Evolutionary conservation across 2,888 invertebrate genomes (phyloP).

Genomic region (Acrobasis repandana): DNA sequence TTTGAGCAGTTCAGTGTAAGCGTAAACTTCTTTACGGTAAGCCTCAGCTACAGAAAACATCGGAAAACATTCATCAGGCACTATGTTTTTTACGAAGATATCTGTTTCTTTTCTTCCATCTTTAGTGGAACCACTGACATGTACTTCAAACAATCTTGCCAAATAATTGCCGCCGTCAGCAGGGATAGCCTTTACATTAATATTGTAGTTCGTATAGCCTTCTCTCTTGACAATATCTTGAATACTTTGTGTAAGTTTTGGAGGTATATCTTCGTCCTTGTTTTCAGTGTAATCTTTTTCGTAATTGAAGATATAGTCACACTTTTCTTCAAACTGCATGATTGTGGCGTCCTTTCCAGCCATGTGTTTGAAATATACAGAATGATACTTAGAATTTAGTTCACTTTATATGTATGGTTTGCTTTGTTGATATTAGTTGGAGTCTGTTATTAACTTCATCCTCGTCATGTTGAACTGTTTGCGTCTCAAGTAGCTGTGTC

Average conservation of each 20-base stretch:
- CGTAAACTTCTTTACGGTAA: conserved; percentile 42
- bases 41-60: conserved; percentile 36
- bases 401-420: neutral
- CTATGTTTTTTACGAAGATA: conserved; percentile 49
- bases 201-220: conserved; percentile 38
- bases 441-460: conserved; percentile 1
- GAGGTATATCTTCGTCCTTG: conserved; percentile 24
- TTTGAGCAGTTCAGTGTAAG: conserved; percentile 42
- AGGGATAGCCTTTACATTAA: conserved; percentile 35
- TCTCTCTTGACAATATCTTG: conserved; percentile 39
- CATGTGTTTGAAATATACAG: neutral
- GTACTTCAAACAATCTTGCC: conserved; percentile 38
- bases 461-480: conserved; percentile 2
- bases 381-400: neutral
- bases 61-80: conserved; percentile 32
- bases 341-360: neutral
- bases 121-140: conserved; percentile 42
- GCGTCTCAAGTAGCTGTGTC: neutral
- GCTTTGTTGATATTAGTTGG: conserved; percentile 1
- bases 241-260: conserved; percentile 39
- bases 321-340: conserved; percentile 7
- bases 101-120: conserved; percentile 40
- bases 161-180: conserved; percentile 55
- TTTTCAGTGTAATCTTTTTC: neutral
- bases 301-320: conserved; percentile 1